Base-by-base conservation (phyloP, 2,888 invertebrate species). In the Pardosa pseudoannulata region DNA sequence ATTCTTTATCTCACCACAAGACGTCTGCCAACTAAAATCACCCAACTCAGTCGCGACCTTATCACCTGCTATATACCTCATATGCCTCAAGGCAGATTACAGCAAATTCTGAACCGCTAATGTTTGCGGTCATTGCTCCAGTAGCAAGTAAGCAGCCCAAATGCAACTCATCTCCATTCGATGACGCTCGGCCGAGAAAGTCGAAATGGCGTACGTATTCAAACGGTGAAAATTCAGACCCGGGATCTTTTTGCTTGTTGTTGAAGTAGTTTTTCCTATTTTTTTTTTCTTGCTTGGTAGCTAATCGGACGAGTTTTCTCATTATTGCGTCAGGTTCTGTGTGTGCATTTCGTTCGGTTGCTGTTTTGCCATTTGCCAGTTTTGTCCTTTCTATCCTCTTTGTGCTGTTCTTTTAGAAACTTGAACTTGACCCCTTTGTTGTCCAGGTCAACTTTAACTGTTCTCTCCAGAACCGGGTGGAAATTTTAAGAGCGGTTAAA, bases 111-210 rank as follows among this genome's bases (percentile, higher is more conserved):
- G 56, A 56, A 56, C 56, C 23, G 7, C 19, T 23, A 23, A 56
- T 56, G 56, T 56, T 46, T 29, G 39, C 64, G 80, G 80, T 80
- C 80, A 80, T 68, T 80, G 80, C 80, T 80, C 80, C 56, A 80
- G 73, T 80, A 64, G 72, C 72, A 64, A 64, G 68, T 46, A 64
- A 72, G 67, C 67, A 36, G 32, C 67, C 46, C n/a, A 46, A 46
- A 56, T 19, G 23, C 56, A 56, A 56, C 56, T 56, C 56, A 56
- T 56, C 56, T 56, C 56, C 11, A 19, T 56, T 23, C 23, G 1
- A 19, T 5, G 23, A 56, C 11, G 19, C 23, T 2, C 3, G 23
- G 5, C 19, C 11, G 23, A 56, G 56, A 56, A 56, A 56, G 56
- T 56, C 19, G 23, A 19, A 56, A 56, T 23, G 56, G 23, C 56